phyloP scores from a whole-genome alignment of 2,113 vertebrate genomes.

The Nymphicus hollandicus region DNA sequence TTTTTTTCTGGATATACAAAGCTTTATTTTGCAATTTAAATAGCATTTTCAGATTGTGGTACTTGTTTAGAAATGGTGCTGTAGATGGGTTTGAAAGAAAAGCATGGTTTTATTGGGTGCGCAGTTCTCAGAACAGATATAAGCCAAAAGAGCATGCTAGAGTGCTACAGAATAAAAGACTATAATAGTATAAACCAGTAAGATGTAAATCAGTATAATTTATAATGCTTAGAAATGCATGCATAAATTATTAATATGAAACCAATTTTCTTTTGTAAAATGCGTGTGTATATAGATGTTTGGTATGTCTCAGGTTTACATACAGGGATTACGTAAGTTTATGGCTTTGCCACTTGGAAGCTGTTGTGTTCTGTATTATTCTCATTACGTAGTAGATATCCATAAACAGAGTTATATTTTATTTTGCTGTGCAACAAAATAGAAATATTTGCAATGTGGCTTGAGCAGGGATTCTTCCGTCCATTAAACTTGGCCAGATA shows the following conservation, averaged over 20 bases:
- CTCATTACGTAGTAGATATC: background rate
- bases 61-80: background rate
- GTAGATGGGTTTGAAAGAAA: background rate
- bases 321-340: background rate
- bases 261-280: background rate
- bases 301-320: background rate
- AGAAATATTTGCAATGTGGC: background rate
- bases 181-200: background rate
- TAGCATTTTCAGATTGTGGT: background rate
- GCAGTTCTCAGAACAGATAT: background rate
- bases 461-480: background rate
- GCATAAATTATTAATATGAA: background rate
- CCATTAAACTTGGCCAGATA: background rate
- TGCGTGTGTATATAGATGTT: background rate
- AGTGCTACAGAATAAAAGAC: background rate
- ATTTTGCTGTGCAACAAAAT: background rate
- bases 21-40: background rate
- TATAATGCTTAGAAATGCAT: background rate
- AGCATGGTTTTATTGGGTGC: background rate
- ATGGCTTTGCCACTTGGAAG: background rate
- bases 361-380: background rate
- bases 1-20: background rate
- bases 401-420: background rate
- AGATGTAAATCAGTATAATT: background rate
- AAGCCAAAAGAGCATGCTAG: background rate